Evolutionary conservation across 2,113 vertebrate genomes (phyloP).

Genomic region (Panthera uncia): DNA sequence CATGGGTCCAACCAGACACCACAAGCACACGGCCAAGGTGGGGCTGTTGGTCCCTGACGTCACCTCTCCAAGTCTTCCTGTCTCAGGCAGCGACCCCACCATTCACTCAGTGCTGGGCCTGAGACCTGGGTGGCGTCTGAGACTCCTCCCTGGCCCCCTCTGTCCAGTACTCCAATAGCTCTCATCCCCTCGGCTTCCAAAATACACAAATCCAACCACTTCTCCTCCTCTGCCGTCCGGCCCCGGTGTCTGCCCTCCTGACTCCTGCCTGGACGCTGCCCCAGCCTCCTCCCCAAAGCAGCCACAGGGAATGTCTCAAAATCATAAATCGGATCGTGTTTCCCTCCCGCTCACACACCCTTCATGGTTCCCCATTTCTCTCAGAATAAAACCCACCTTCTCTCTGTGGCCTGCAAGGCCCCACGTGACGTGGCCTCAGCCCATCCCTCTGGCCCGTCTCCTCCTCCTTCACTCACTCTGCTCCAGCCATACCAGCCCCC

Average conservation of each 20-base stretch:
- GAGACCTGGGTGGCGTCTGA: rapidly evolving
- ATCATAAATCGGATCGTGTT: neutral
- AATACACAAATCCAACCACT: neutral
- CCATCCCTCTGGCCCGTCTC: neutral
- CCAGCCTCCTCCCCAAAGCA: neutral
- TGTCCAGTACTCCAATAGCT: neutral
- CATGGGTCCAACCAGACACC: neutral
- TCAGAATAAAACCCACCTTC: neutral
- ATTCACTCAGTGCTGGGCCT: neutral
- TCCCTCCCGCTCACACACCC: neutral
- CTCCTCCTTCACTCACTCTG: neutral
- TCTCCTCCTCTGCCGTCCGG: neutral
- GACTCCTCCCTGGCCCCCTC: neutral
- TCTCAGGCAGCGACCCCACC: neutral
- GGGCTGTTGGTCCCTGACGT: neutral
- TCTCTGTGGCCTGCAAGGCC: neutral
- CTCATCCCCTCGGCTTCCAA: neutral
- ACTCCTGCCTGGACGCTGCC: neutral
- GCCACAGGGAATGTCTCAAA: neutral
- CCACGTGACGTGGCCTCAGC: neutral
- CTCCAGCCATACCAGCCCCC: neutral
- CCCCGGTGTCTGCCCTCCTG: neutral
- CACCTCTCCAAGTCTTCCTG: neutral
- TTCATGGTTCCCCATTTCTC: neutral
- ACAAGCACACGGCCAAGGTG: neutral